These are phyloP conservation scores for Hemibagrus guttatus DNA, from an alignment of 2,797 vertebrate genomes.

Conservation along the genomic window DNA sequence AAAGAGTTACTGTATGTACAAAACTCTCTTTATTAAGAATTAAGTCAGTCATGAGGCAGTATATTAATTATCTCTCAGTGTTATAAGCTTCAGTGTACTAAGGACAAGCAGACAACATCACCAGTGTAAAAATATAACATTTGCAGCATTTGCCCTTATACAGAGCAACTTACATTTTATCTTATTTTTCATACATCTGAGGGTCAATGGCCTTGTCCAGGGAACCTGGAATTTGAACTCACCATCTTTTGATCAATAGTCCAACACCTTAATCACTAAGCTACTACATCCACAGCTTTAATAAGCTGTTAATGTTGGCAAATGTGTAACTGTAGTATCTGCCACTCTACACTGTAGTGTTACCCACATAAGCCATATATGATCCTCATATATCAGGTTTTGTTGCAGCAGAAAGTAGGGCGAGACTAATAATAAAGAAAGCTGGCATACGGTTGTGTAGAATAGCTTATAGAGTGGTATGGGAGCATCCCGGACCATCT, in stretches of 20 bases:
- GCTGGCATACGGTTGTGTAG: not conserved
- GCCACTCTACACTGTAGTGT: not conserved
- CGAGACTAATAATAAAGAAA: not conserved
- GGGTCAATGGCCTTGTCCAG: too few species aligned
- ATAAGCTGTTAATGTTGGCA: not conserved
- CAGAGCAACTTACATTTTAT: too few species aligned
- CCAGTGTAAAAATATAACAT: not conserved
- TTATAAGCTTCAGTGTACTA: not conserved
- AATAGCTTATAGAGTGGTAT: not conserved
- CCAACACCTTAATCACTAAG: too few species aligned
- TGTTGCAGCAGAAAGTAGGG: slow-evolving; percentile 6
- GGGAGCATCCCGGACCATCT: not conserved
- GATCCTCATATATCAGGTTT: not conserved
- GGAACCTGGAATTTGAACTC: too few species aligned
- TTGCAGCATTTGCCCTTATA: too few species aligned
- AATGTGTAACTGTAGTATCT: not conserved
- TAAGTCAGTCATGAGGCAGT: not conserved
- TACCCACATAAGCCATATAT: not conserved
- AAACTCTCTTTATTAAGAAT: not conserved
- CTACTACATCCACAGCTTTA: not conserved
- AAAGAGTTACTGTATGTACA: not conserved
- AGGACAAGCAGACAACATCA: not conserved
- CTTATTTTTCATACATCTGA: too few species aligned
- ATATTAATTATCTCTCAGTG: not conserved
- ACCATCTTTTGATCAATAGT: too few species aligned